Conservation (phyloP, 2,888 invertebrate genomes). For the Theodoxus fluviatilis region DNA sequence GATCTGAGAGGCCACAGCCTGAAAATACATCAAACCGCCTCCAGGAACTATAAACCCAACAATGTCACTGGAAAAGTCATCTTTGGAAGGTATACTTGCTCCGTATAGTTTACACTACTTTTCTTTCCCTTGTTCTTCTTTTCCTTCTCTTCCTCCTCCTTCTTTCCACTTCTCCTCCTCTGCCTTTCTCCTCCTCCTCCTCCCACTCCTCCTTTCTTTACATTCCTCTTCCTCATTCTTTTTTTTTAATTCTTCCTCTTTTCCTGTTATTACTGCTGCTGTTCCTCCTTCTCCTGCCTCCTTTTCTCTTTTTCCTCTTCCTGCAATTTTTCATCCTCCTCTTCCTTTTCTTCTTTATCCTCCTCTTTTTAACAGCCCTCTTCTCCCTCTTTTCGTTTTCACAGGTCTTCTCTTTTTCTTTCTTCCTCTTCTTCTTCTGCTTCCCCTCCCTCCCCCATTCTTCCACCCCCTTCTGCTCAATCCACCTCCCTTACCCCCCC, state of each 20-base stretch:
- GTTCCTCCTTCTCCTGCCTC: too few species aligned
- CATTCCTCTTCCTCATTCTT: too few species aligned
- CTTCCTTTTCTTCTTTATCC: background rate
- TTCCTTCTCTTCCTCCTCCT: background rate
- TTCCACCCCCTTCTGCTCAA: too few species aligned
- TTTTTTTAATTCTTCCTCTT: too few species aligned
- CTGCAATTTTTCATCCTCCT: too few species aligned
- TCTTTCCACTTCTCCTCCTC: background rate
- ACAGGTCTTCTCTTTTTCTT: background rate
- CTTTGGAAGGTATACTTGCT: background rate
- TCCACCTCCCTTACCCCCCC: too few species aligned
- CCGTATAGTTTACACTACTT: background rate
- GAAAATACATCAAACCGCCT: conserved; percentile 41
- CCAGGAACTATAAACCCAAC: too few species aligned
- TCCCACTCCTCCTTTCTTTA: background rate
- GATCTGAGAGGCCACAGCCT: conserved; percentile 82
- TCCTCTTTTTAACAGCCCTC: too few species aligned
- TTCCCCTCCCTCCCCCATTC: background rate
- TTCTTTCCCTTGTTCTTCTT: background rate
- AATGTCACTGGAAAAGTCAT: too few species aligned
- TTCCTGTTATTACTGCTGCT: too few species aligned
- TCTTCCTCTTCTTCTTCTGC: background rate
- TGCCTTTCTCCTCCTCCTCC: background rate
- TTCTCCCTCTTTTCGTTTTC: background rate
- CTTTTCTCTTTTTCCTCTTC: too few species aligned